Base-by-base conservation (phyloP, 1,140 invertebrate genomes). In the Dendrolimus punctatus region DNA sequence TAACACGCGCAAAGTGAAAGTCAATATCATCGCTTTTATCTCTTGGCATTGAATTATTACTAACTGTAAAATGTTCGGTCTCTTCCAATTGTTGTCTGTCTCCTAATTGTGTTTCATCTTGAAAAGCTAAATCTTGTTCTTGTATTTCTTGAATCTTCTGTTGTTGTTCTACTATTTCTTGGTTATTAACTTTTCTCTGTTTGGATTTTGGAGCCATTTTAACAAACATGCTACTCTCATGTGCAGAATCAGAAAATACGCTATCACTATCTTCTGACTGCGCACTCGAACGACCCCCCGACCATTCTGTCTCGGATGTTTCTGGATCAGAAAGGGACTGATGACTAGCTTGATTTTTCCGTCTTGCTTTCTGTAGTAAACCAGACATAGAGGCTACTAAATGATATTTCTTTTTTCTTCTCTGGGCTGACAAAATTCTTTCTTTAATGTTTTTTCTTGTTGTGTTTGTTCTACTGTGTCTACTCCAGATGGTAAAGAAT, bases 381-480 rank as follows among this genome's bases (percentile, higher is more conserved):
- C 93, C 93, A 0, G 93, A 94, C 68, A 95, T 91, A 0, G 93
- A 94, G 0, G 93, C 93, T 2, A 95, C 92, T 41, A 95, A 82
- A 8, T 91, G 90, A 71, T 94, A 92, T 68, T 93, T 94, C 76
- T 94, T 94, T 82, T 93, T 94, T 69, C 93, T 92, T 59, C 91
- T 87, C 8, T 82, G 67, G 51, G 76, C 71, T n/a, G 76, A 75
- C 57, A 86, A 62, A 57, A 86, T 73, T 70, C 77, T 79, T 79
- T 77, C 76, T 70, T 87, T 63, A 81, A 62, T 39, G 75, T 78
- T 81, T 80, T 88, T 81, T 77, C 86, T 63, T 73, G 80, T 64
- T 81, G 77, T 58, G 75, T 64, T 63, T 74, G 76, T 62, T 88
- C 84, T 42, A 90, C 88, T 2, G 90, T 64, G 66, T 91, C 88